Evolutionary conservation across 2,797 vertebrate genomes (phyloP), one percentile per base, ranked within the genome.

Genomic region (Apogon talboti): DNA sequence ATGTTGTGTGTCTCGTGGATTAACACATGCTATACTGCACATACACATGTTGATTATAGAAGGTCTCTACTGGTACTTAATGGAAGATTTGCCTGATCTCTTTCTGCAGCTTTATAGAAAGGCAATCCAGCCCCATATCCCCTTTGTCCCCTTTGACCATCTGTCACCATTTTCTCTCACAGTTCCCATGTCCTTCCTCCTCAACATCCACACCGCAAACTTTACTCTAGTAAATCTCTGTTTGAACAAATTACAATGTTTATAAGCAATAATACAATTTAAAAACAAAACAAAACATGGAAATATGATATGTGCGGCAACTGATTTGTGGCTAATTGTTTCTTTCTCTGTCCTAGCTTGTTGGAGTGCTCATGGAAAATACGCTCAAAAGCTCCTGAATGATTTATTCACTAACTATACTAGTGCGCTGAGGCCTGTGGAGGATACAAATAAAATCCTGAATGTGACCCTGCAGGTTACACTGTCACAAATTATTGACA

Each of bases 391-490:
- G 85, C 93, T 98, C 71, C 93, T 97, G 72, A 95, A 78, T 1
- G 93, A 97, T 74, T 90, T 98, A 60, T 96, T 98, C 18, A 56
- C 85, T 76, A 95, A 91, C 85, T 92, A 91, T 28, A 90, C 84
- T 0, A 91, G 85, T 2, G 95, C 95, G 0, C 85, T 97, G 90
- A 88, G 95, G 44, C 97, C 96, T 0, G 95, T 96, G 78, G 94
- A 95, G 49, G 95, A 98, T 88, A 98, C 96, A 0, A 91, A 95
- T 43, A 90, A 86, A 68, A 93, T 93, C 4, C 90, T 98, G 66
- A 98, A 96, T 3, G 96, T 98, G 78, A 98, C 95, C 12, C 91
- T 98, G 21, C 96, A 96, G 87, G 89, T 98, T 86, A 98, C 96
- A 6, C 79, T 98, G 33, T 95, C 96, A 48, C 97, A 98, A 87